phyloP scores from a whole-genome alignment of 2,797 vertebrate species.

The Onychomys torridus region DNA sequence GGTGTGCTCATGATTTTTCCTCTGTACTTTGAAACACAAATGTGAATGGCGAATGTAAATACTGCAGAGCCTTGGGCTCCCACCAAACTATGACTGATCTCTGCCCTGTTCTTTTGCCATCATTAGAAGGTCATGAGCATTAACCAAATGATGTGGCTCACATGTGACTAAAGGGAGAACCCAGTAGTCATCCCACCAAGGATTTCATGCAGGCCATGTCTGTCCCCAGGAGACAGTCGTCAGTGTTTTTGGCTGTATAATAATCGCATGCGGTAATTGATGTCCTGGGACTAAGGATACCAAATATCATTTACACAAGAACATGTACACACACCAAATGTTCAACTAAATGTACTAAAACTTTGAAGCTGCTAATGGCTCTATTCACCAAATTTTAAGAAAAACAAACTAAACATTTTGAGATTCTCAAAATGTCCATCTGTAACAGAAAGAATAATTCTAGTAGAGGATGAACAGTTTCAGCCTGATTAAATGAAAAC shows the following conservation, averaged over 20 bases:
- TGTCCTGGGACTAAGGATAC: background rate
- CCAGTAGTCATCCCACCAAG: background rate
- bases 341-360: background rate
- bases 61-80: background rate
- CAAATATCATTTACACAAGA: background rate
- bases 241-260: background rate
- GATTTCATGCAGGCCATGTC: background rate
- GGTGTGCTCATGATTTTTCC: background rate
- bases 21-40: background rate
- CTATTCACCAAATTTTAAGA: slow-evolving; percentile 14
- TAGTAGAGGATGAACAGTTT: background rate
- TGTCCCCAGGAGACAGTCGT: background rate
- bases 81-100: background rate
- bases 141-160: background rate
- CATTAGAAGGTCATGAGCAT: background rate
- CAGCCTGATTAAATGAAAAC: background rate
- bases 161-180: background rate
- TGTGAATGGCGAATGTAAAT: background rate
- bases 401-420: background rate
- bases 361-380: background rate
- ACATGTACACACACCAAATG: background rate
- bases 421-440: background rate
- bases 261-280: background rate
- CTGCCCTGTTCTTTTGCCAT: background rate
- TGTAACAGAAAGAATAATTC: background rate